Conservation (phyloP, 2,888 invertebrate species). For the Achlya flavicornis region DNA sequence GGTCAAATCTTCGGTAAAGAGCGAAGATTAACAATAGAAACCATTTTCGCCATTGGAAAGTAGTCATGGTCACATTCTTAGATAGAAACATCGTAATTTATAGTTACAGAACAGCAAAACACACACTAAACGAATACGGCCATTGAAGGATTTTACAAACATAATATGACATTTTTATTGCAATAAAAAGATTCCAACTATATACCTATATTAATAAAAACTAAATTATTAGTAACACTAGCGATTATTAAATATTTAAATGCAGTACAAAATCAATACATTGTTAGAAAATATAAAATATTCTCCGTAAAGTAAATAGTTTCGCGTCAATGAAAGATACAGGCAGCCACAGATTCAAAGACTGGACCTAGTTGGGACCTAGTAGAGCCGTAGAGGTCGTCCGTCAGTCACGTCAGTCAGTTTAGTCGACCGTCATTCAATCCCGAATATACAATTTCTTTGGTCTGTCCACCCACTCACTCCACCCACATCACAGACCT, state of each 20-base stretch:
- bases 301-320: conserved; percentile 15
- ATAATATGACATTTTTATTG: conserved; percentile 54
- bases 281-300: conserved; percentile 14
- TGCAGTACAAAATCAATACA: conserved; percentile 14
- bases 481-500: too few relatives aligned
- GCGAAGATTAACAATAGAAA: conserved; percentile 61
- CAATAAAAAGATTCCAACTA: conserved; percentile 9
- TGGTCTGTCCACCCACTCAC: too few relatives aligned
- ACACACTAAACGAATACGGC: conserved; percentile 65
- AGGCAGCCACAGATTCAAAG: not conserved
- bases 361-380: too few relatives aligned
- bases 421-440: too few relatives aligned
- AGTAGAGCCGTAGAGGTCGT: too few relatives aligned
- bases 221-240: conserved; percentile 12
- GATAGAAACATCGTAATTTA: conserved; percentile 62
- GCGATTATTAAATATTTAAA: conserved; percentile 11
- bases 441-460: too few relatives aligned
- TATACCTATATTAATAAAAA: not conserved
- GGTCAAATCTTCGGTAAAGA: conserved; percentile 55
- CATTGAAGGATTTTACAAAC: conserved; percentile 61
- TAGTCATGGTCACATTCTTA: conserved; percentile 66
- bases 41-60: conserved; percentile 62
- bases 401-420: too few relatives aligned
- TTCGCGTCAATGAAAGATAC: conserved; percentile 11
- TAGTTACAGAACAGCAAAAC: conserved; percentile 56